These are phyloP conservation scores for Steatocranus sp. DNA, from an alignment of 2,797 vertebrate genomes.

Conservation along the genomic window DNA sequence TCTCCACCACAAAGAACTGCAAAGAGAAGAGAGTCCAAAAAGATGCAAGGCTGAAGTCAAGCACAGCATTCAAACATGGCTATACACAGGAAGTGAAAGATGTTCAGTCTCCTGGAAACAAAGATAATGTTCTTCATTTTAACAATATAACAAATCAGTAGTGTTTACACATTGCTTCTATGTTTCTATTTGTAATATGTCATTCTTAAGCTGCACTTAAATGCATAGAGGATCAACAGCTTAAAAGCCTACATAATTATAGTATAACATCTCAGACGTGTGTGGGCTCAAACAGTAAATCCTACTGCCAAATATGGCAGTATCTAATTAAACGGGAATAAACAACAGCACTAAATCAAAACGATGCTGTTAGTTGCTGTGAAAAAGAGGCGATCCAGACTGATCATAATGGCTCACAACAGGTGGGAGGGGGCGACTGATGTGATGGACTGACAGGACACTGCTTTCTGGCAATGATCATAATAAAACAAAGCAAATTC, in stretches of 20 bases:
- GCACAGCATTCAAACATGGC: not conserved
- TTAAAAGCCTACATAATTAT: not conserved
- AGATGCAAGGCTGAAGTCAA: not conserved
- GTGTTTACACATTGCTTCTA: not conserved
- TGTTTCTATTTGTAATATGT: not conserved
- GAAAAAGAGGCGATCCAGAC: not conserved
- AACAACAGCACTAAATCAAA: not conserved
- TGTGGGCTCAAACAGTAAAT: not conserved
- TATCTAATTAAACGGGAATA: not conserved
- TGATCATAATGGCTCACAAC: not conserved
- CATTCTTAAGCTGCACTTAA: not conserved
- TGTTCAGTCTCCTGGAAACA: not conserved
- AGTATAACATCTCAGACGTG: not conserved
- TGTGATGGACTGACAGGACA: not conserved
- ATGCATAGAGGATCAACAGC: not conserved
- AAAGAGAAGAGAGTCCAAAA: not conserved
- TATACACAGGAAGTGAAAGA: not conserved
- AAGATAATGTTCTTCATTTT: not conserved
- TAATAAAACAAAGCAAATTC: slow-evolving; percentile 20
- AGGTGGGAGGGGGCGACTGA: not conserved
- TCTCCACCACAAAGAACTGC: not conserved
- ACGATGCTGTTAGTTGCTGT: not conserved
- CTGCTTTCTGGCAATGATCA: not conserved
- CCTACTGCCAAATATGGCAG: not conserved
- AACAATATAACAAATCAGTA: not conserved